Base-by-base conservation (phyloP, 2,113 vertebrate species). In the Uropsilus gracilis region DNA sequence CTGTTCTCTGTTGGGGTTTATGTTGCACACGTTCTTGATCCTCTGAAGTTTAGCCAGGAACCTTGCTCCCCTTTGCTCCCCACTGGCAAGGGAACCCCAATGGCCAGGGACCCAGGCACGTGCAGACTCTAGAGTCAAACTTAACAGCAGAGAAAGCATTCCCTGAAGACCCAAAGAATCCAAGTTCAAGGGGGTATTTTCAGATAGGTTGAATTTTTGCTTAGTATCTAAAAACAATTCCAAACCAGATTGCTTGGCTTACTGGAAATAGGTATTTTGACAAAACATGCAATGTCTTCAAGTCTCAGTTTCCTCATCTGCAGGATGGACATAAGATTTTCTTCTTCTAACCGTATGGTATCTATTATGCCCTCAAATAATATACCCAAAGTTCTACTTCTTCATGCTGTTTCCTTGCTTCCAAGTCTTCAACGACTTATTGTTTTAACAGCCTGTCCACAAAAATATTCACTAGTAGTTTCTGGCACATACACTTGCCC, bases 291-390 rank as follows among this genome's bases (percentile, higher is more conserved):
- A 71, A 59, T 24, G 61, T 72, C 22, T 2, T 63, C 0, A 44
- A 72, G 20, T 28, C 81, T 90, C 85, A n/a, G 63, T 92, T 92
- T 87, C 37, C 48, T 86, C 63, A 57, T 57, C 59, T 83, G 42
- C 34, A 86, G 53, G 50, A 91, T 30, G 28, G 69, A 68, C 20
- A 1, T 30, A 64, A 48, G 66, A 82, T 57, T 81, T 80, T 30
- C 57, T 84, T 84, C 9, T 28, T 90, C 72, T 71, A 85, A 44
- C 9, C 37, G 80, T 16, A 55, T 82, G 1, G 18, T 32, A 63
- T 4, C 26, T 26, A 50, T 75, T 59, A n/a, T n/a, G n/a, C n/a
- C n/a, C n/a, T n/a, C n/a, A n/a, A n/a, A n/a, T n/a, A n/a, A n/a
- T n/a, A n/a, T n/a, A n/a, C n/a, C n/a, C n/a, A n/a, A n/a, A n/a